Conservation (phyloP, 2,797 vertebrate species). For the Smutsia temminckii region DNA sequence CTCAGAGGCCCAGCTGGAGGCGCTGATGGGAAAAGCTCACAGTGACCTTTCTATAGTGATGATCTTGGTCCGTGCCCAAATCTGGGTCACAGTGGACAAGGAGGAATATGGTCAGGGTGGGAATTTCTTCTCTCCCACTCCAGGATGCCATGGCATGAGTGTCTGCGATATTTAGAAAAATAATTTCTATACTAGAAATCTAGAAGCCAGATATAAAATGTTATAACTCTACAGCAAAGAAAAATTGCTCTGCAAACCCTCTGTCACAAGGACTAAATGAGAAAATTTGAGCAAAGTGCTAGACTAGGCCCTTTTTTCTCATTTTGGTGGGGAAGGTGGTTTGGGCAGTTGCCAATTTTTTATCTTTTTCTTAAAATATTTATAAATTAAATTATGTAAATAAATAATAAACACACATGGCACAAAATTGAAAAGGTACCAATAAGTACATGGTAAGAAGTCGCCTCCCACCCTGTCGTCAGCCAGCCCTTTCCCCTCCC, state of each 20-base stretch:
- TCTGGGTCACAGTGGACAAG: constrained; percentile 63
- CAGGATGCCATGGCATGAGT: background rate
- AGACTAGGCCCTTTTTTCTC: background rate
- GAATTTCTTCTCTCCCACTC: constrained; percentile 73
- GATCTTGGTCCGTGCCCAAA: constrained; percentile 21
- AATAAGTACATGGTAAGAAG: too few relatives aligned
- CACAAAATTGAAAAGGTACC: background rate
- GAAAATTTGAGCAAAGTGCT: too few relatives aligned
- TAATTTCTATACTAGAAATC: constrained; percentile 12
- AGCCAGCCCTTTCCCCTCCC: background rate
- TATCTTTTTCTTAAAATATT: background rate
- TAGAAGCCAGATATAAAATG: constrained; percentile 43
- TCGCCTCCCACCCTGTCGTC: background rate
- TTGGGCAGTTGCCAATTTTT: background rate
- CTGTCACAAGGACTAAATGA: background rate
- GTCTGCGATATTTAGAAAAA: background rate
- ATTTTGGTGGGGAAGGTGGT: too few relatives aligned
- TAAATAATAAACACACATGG: background rate
- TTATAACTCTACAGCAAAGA: constrained; percentile 59
- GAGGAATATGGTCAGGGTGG: constrained; percentile 60
- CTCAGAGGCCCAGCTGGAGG: background rate
- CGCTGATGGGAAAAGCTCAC: background rate
- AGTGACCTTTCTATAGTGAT: background rate
- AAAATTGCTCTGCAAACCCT: background rate
- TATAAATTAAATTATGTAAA: background rate